Evolutionary conservation across 2,113 vertebrate species (phyloP), one percentile per base, ranked within the genome.

Genomic region (Laticauda laticaudata): DNA sequence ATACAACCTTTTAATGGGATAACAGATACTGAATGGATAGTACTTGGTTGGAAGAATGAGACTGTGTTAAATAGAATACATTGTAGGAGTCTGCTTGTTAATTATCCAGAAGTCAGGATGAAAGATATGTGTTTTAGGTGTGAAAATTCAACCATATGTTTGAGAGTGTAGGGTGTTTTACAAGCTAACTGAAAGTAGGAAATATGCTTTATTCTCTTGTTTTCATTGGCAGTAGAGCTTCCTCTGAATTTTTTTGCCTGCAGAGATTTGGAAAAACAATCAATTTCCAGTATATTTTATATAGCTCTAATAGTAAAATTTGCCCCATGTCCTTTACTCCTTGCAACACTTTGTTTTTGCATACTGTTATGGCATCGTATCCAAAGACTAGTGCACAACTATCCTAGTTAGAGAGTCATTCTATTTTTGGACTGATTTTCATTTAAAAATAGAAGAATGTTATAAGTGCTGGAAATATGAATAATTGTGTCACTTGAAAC

Each of bases 401-500:
- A 45, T 93, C 20, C 85, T 53, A 75, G 59, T 88, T 88, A 91
- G 75, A 45, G 56, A 91, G n/a, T 39, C 48, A 88, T 93, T 53
- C 57, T 91, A 75, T 88, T 93, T 93, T 88, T 75, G 26, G 51
- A 69, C 34, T 88, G 81, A 34, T 90, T 87, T 91, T 91, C 57
- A 75, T 93, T 93, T 91, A 87, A 90, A 89, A 90, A 86, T 69
- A 75, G 48, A 53, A 93, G 34, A 64, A 81, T 48, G 55, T 88
- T 53, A 53, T 88, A 88, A 81, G 51, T 91, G 92, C 48, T 91
- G 85, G 45, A 93, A 93, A 88, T 91, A 75, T 75, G 90, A 81
- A 91, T 91, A 88, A 88, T 88, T 91, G 59, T 61, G 51, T 93
- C 92, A 88, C 92, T 26, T 81, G 59, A 88, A 59, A 91, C 92